These are phyloP conservation scores for Pangasius djambal DNA, from an alignment of 2,797 vertebrate genomes.

Conservation along the genomic window DNA sequence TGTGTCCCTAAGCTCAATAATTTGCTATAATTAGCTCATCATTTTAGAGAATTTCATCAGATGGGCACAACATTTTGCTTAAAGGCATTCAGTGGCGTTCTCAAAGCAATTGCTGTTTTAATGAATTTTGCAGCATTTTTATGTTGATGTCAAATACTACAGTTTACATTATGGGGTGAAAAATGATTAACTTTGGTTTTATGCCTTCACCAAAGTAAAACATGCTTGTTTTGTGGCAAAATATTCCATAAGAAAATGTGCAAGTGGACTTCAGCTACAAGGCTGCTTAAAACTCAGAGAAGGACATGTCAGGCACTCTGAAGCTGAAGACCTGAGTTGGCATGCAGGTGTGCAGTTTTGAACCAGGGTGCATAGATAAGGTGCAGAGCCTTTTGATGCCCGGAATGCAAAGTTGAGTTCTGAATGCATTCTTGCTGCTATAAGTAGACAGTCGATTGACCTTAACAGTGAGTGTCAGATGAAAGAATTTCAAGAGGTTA, in stretches of 20 bases:
- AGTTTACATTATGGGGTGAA: too few relatives aligned
- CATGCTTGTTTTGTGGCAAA: neutral
- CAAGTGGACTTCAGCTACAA: neutral
- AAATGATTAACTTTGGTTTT: too few relatives aligned
- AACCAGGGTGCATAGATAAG: neutral
- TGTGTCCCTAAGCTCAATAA: neutral
- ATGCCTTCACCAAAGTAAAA: neutral
- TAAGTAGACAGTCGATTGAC: neutral
- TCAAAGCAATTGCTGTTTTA: neutral
- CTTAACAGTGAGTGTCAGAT: neutral
- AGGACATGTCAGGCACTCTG: neutral
- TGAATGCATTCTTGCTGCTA: neutral
- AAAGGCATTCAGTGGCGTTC: neutral
- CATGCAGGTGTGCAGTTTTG: neutral
- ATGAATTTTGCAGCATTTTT: neutral
- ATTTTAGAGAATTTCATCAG: neutral
- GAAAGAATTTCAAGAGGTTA: conserved; percentile 7
- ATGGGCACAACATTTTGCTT: neutral
- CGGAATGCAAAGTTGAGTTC: neutral
- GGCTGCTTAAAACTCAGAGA: neutral
- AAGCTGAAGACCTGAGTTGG: neutral
- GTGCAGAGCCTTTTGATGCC: neutral
- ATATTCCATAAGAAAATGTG: neutral
- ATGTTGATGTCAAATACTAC: neutral
- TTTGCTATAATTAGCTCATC: neutral